Percentiles rank a stretch among this genome's conserved stretches.
phyloP scores from a whole-genome alignment of 2,113 vertebrate species.

The Brachirus orientalis region DNA sequence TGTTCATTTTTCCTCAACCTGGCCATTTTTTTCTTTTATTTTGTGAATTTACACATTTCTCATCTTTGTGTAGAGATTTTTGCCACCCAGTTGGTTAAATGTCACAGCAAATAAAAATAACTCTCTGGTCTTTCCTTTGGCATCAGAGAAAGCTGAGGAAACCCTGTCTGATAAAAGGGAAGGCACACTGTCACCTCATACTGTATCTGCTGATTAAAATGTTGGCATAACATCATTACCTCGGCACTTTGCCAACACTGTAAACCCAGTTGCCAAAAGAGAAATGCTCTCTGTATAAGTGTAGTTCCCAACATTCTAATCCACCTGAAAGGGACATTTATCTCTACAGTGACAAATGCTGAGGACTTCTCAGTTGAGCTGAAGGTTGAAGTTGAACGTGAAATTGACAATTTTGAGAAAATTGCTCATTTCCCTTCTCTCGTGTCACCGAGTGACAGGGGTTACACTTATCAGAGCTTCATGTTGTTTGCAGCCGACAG shows the following conservation, averaged over 20 bases:
- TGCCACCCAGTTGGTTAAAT: background rate
- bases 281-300: background rate
- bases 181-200: conserved; percentile 3
- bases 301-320: background rate
- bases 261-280: conserved; percentile 9
- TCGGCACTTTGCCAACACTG: conserved; percentile 15
- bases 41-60: background rate
- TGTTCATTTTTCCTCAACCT: background rate
- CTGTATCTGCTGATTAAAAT: conserved; percentile 17
- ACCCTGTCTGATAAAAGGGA: background rate
- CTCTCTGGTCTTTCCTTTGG: conserved; percentile 1
- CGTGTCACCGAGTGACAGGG: conserved; percentile 27
- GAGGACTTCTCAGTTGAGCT: background rate
- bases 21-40: background rate
- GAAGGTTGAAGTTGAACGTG: background rate
- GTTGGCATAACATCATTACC: conserved; percentile 22
- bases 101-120: background rate
- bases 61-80: background rate
- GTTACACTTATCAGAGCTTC: conserved; percentile 40
- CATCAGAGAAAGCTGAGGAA: conserved; percentile 8
- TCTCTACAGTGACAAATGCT: background rate
- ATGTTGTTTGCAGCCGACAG: conserved; percentile 34
- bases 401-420: background rate
- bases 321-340: background rate
- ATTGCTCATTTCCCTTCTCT: background rate